Base-by-base conservation (phyloP, 2,113 vertebrate species). In the Leptodactylus fuscus region DNA sequence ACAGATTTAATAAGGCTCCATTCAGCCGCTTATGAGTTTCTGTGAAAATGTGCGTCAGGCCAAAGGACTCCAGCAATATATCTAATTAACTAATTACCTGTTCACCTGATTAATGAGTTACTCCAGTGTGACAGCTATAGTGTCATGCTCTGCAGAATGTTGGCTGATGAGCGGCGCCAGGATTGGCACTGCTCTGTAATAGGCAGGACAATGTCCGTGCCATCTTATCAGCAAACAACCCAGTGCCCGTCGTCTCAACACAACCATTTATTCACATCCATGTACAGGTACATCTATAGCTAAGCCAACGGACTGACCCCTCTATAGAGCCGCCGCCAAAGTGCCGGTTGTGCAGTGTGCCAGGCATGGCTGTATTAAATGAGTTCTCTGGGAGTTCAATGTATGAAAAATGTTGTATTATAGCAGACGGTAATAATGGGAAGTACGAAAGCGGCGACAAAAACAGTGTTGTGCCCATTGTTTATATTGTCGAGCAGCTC, bases 31-130 rank as follows among this genome's bases (percentile, higher is more conserved):
- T 38, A 41, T 22, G 16, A 69, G 29, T 69, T 73, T 71, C 44
- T 22, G 4, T 4, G 69, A 13, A 41, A 41, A 71, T 71, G 69
- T 24, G 70, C 70, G 5, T 24, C 22, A n/a, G 22, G 38, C 38
- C 70, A 13, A 15, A 27, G 22, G 70, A 73, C 70, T 46, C 36
- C 38, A 46, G n/a, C 9, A 5, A 41, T 41, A n/a, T n/a, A 71
- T 71, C 34, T 71, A 41, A 71, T 71, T 44, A 71, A 71, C 69
- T n/a, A 71, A 71, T 71, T 71, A 71, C 69, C 69, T 44, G 69
- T 71, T 44, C 70, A 73, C 22, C 70, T 46, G 70, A 73, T 73
- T 73, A 73, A 24, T 73, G 70, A 46, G 38, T 44, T 7, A 9
- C 36, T 44, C 36, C 36, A 46, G n/a, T 2, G 38, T 73, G 70